Conservation (phyloP, 2,797 vertebrate genomes). For the Morelia viridis region DNA sequence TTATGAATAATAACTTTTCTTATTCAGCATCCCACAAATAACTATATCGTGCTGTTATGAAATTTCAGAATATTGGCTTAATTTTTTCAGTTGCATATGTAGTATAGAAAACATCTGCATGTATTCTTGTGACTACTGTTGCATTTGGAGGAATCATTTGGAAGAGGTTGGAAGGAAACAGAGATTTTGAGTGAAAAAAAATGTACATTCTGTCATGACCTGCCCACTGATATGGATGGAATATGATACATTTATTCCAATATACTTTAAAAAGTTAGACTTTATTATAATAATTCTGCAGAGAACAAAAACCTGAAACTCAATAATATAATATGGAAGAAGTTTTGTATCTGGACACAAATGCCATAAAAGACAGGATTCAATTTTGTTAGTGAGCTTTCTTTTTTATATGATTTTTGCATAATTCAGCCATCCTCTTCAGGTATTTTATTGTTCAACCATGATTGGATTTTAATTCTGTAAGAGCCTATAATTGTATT, state of each 20-base stretch:
- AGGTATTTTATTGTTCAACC: conserved; percentile 61
- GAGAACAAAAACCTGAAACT: neutral
- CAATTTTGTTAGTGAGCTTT: conserved; percentile 21
- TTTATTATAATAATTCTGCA: conserved; percentile 1
- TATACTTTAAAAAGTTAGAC: neutral
- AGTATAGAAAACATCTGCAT: neutral
- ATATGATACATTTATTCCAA: neutral
- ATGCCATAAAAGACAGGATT: conserved; percentile 28
- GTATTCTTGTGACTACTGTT: neutral
- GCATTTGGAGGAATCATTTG: neutral
- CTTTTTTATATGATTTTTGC: conserved; percentile 53
- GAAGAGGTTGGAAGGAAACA: neutral
- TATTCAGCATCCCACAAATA: neutral
- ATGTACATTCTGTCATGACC: neutral
- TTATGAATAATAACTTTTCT: neutral
- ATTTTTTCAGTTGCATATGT: neutral
- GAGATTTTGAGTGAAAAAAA: neutral
- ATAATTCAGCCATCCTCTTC: conserved; percentile 46
- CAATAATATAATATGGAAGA: neutral
- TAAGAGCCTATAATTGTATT: conserved; percentile 66
- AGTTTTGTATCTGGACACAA: neutral
- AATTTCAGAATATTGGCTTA: neutral
- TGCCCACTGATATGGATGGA: neutral
- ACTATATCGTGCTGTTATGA: neutral
- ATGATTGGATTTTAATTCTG: conserved; percentile 57